These are phyloP conservation scores for Cynopterus brachyotis DNA, from an alignment of 2,113 vertebrate species.

Conservation along the genomic window DNA sequence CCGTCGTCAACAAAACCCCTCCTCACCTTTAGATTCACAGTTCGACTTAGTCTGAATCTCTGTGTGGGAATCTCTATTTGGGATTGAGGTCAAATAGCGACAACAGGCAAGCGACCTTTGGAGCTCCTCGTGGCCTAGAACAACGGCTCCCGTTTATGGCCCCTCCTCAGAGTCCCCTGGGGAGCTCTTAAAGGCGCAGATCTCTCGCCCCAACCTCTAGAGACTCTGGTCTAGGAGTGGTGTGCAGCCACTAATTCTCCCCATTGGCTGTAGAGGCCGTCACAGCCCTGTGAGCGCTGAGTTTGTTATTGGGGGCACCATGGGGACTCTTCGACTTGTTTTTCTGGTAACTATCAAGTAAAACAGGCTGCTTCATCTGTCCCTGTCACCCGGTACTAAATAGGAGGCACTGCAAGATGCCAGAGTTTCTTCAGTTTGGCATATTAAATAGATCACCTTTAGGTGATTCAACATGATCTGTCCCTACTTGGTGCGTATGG, in stretches of 20 bases:
- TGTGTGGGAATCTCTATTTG: not conserved
- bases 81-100: not conserved
- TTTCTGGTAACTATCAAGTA: not conserved
- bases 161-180: not conserved
- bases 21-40: not conserved
- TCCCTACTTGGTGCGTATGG: not conserved
- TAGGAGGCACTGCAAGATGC: fast-evolving
- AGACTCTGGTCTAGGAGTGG: not conserved
- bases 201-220: not conserved
- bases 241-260: not conserved
- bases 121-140: not conserved
- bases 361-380: not conserved
- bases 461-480: not conserved
- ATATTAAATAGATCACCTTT: not conserved
- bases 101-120: not conserved
- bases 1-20: not conserved
- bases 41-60: not conserved
- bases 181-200: not conserved
- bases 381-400: not conserved
- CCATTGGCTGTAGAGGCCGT: not conserved
- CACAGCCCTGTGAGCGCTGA: not conserved
- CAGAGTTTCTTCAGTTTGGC: not conserved
- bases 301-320: not conserved
- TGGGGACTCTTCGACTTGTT: not conserved
- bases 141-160: not conserved